phyloP scores from a whole-genome alignment of 2,797 vertebrate genomes.

The Sciaenops ocellatus region DNA sequence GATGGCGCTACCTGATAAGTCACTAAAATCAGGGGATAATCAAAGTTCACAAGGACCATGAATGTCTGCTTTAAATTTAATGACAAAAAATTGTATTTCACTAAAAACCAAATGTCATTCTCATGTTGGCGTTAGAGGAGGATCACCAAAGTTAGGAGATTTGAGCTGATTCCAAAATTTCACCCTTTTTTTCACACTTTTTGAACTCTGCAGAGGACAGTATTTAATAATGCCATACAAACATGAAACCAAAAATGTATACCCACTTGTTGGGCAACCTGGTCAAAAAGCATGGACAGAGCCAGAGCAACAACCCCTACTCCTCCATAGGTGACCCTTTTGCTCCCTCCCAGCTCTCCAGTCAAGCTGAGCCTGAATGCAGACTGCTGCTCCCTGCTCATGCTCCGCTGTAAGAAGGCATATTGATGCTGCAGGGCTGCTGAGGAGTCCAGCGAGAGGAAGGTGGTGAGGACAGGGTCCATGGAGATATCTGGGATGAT shows the following conservation, averaged over 20 bases:
- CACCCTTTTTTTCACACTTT: too few relatives aligned
- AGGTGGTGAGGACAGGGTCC: constrained; percentile 75
- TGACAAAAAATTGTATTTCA: not conserved
- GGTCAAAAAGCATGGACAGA: constrained; percentile 77
- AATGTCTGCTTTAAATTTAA: too few relatives aligned
- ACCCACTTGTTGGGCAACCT: constrained; percentile 73
- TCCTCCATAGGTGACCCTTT: constrained; percentile 64
- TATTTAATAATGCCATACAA: not conserved
- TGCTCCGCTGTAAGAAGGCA: constrained; percentile 54
- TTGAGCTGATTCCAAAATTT: not conserved
- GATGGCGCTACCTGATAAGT: not conserved
- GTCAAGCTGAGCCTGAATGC: constrained; percentile 59
- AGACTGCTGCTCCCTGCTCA: constrained; percentile 63
- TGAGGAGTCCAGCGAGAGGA: constrained; percentile 74
- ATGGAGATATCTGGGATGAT: constrained; percentile 75
- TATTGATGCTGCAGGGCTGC: constrained; percentile 74
- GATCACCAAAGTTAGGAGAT: not conserved
- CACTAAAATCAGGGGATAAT: too few relatives aligned
- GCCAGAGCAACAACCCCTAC: constrained; percentile 78
- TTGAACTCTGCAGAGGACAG: not conserved
- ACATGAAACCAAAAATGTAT: constrained; percentile 7
- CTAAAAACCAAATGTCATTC: not conserved
- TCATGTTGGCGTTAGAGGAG: not conserved
- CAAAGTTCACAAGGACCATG: too few relatives aligned
- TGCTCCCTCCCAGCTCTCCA: constrained; percentile 47